Conservation (phyloP, 2,797 vertebrate genomes). For the Rousettus madagascariensis region DNA sequence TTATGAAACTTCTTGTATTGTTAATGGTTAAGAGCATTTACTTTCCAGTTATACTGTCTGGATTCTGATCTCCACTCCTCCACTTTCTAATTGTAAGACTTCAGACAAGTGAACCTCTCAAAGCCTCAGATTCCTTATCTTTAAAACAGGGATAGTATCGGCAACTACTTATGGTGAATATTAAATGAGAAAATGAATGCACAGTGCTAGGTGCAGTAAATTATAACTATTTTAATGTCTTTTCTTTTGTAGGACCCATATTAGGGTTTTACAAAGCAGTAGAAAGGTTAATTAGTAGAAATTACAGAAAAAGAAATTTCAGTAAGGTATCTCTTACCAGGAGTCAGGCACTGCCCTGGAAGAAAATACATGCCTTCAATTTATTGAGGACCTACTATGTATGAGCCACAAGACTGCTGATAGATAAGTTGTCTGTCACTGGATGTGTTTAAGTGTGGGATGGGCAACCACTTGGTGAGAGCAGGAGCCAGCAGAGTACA, state of each 20-base stretch:
- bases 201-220: neutral
- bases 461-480: neutral
- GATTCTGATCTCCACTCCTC: neutral
- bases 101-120: neutral
- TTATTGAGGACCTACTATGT: neutral
- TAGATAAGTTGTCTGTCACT: neutral
- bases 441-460: neutral
- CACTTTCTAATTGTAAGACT: neutral
- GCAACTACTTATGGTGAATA: neutral
- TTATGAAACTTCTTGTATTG: neutral
- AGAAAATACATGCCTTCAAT: neutral
- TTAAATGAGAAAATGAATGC: slow-evolving; percentile 18
- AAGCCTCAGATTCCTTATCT: slow-evolving; percentile 11
- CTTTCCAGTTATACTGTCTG: neutral
- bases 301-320: neutral
- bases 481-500: neutral
- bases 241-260: neutral
- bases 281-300: neutral
- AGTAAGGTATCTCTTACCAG: neutral
- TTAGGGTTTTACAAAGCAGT: neutral
- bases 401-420: neutral
- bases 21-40: neutral
- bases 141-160: neutral
- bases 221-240: neutral
- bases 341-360: neutral